phyloP scores from a whole-genome alignment of 2,888 invertebrate genomes.

The Phania funesta region DNA sequence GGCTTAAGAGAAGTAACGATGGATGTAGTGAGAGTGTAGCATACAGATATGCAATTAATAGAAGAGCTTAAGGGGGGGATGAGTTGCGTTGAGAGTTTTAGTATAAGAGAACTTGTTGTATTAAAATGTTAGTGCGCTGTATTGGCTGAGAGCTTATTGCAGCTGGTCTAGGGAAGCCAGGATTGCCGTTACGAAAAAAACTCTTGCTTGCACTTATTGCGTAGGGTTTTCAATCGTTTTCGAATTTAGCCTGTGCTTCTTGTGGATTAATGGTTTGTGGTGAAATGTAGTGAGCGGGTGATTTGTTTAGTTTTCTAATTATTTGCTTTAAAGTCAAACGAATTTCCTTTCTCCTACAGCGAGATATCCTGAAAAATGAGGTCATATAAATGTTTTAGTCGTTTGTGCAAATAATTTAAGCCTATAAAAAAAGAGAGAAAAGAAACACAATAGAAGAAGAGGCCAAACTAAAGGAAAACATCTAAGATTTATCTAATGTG shows the following conservation, averaged over 20 bases:
- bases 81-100: not conserved
- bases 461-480: conserved; percentile 49
- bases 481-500: conserved; percentile 25
- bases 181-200: conserved; percentile 55
- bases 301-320: conserved; percentile 12
- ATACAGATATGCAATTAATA: not conserved
- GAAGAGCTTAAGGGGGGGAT: not conserved
- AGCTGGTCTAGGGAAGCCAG: conserved; percentile 19
- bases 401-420: conserved; percentile 80
- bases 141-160: not conserved
- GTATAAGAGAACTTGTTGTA: not conserved
- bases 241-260: not conserved
- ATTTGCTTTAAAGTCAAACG: conserved; percentile 70
- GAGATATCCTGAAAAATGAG: conserved; percentile 81
- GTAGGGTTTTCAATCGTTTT: conserved; percentile 3
- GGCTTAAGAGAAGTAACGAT: not conserved
- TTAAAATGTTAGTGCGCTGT: conserved; percentile 4
- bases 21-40: not conserved
- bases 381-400: conserved; percentile 81
- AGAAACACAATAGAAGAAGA: conserved; percentile 74
- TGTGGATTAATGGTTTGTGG: not conserved
- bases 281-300: not conserved
- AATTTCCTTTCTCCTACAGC: conserved; percentile 80
- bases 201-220: conserved; percentile 48
- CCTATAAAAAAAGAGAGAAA: conserved; percentile 79